Evolutionary conservation across 2,797 vertebrate genomes (phyloP), one percentile per base, ranked within the genome.

Genomic region (Trichosurus vulpecula): DNA sequence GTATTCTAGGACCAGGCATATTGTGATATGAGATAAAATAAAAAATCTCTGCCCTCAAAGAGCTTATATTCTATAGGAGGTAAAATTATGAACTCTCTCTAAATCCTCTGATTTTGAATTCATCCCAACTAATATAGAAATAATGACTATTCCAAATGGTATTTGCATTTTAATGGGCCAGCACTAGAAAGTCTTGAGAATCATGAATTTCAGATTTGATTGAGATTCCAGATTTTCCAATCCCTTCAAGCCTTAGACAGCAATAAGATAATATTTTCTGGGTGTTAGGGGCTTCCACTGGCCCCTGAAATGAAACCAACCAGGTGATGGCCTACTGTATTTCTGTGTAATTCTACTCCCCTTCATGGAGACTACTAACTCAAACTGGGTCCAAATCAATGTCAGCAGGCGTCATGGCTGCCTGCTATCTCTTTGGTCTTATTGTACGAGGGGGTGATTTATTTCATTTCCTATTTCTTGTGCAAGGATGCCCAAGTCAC

Each of bases 391-490:
- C 41, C 41, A 81, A 81, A 81, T 81, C 74, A 81, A 94, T 52
- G 1, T 91, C 97, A 93, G 55, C 55, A 74, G 31, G 92, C 0
- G 1, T 51, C 93, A 90, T 93, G 90, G 14, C 41, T 96, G 92
- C 53, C 95, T 96, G 91, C 74, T 94, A 94, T 95, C 90, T 90
- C 90, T 54, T 93, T 94, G 93, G 93, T 97, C 94, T 96, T 93
- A 97, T 92, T 95, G 92, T 97, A 95, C 52, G 81, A 97, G 96
- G 95, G 95, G 94, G 56, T 94, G 94, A 97, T 97, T 97, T 97
- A 97, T 97, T 97, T 98, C 92, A 95, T 95, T 95, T 96, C 94
- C 92, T 94, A 9, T 94, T 95, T 27, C 74, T 96, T 94, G 54
- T 91, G 93, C 52, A 93, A 96, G 91, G 95, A 93, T 95, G 91